Evolutionary conservation across 1,140 invertebrate genomes (phyloP), one percentile per base, ranked within the genome.

Genomic region (Dreissena polymorpha): DNA sequence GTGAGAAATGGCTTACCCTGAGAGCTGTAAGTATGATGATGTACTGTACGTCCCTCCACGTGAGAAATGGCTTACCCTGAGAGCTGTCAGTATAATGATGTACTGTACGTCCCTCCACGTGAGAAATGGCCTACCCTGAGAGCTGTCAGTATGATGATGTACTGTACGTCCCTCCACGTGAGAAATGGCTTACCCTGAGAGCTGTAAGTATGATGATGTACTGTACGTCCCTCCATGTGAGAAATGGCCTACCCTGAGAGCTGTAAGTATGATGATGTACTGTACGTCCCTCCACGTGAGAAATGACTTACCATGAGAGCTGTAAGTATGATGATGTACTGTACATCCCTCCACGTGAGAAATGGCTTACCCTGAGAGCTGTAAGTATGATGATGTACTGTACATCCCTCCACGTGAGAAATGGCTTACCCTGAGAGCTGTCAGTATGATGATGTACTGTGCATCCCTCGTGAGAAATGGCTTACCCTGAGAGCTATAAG

Each of bases 21-120:
- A n/a, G n/a, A 50, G 98, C 98, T 0, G 98, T 98, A 84, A 98
- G 94, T 6, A 99, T 97, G 5, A 99, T 98, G 87, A 99, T 97
- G 93, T 99, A 97, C 91, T 99, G 98, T 95, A 99, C 97, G 91
- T 99, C 98, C 87, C 98, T 94, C 98, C 98, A 99, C 0, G 97
- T 99, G 25, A 99, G 94, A 90, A 97, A 96, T n/a, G 95, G 95
- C 92, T 90, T n/a, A n/a, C n/a, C n/a, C n/a, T n/a, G n/a, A n/a
- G n/a, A 50, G 98, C 98, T 0, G 98, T 98, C 84, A 98, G 94
- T 6, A 99, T 97, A 5, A 99, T 98, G 87, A 99, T 97, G 93
- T 99, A 97, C 91, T 99, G 98, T 95, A 99, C 97, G 91, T 99
- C 98, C 87, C 98, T 94, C 98, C 98, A 99, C 0, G 97, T 99